Evolutionary conservation across 2,888 invertebrate genomes (phyloP), one percentile per base, ranked within the genome.

Genomic region (Gibbula magus): DNA sequence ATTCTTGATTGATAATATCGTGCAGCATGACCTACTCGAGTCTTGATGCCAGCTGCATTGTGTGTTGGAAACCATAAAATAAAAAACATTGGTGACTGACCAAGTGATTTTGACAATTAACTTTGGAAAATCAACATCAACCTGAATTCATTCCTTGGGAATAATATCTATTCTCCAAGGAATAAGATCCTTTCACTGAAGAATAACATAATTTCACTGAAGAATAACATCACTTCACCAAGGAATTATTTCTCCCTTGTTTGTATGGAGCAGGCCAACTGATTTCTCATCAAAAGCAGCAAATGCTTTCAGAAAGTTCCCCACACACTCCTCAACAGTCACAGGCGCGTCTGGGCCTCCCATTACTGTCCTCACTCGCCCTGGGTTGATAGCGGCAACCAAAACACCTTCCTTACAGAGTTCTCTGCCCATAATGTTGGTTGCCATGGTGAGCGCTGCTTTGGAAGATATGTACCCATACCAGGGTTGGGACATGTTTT

Each of bases 321-420:
- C 7, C 3, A 79, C 35, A 45, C 81, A 74, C 4, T 82, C 82
- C n/a, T 75, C 75, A 1, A 39, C 29, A 25, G 70, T 45, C 2
- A 81, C 25, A 13, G 45, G 70, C 7, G 80, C 83, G 2, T 78
- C 13, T 0, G 39, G 45, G 1, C 81, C 82, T 0, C 84, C 84
- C 84, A 84, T 84, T 45, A 82, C 79, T 10, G 84, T 83, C 18
- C 76, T 75, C n/a, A 82, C 79, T 77, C 79, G 80, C 2, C 84
- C 84, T 3, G 84, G 84, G 45, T 84, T 78, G 18, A 84, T 16
- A 13, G 81, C 76, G 20, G 61, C 29, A 18, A 77, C 81, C 32
- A 81, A 29, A 35, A 84, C 79, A 5, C 81, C 80, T 53, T 51
- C 77, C 25, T 75, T 70, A 52, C 74, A 76, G 32, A 84, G 73